Conservation (phyloP, 2,888 invertebrate genomes). For the Galerucella calmariensis region DNA sequence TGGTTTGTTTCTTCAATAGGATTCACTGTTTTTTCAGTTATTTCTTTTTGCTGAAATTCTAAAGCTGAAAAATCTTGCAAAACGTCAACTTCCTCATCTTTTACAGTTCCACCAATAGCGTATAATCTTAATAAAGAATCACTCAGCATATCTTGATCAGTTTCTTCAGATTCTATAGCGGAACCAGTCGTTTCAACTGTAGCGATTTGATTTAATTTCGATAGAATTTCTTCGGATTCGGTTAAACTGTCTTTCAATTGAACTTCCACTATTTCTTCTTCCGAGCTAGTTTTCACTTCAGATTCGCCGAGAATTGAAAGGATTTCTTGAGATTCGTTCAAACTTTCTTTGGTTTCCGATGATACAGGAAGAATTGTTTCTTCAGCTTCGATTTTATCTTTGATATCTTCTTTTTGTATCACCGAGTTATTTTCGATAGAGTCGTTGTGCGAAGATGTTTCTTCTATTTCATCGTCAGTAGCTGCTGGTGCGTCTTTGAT, state of each 20-base stretch:
- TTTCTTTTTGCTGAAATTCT: not conserved
- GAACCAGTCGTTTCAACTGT: not conserved
- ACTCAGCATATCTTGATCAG: slow-evolving; percentile 17
- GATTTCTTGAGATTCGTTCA: slow-evolving; percentile 37
- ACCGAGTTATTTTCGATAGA: not conserved
- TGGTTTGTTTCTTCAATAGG: not conserved
- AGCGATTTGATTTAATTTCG: slow-evolving; percentile 28
- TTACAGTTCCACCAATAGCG: slow-evolving; percentile 2
- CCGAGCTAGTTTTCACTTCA: slow-evolving; percentile 17
- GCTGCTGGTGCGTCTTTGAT: not conserved
- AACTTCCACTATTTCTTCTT: slow-evolving; percentile 8
- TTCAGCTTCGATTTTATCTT: not conserved
- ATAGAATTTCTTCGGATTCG: slow-evolving; percentile 37
- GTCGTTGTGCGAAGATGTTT: not conserved
- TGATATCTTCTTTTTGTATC: slow-evolving; percentile 8
- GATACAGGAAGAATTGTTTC: not conserved
- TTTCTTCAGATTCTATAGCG: slow-evolving; percentile 1
- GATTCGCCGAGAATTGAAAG: slow-evolving; percentile 26
- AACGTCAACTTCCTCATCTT: not conserved
- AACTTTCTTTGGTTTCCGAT: slow-evolving; percentile 27
- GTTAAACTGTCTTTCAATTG: slow-evolving; percentile 28
- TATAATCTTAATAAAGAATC: slow-evolving; percentile 17
- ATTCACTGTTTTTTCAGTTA: not conserved
- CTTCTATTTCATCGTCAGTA: not conserved
- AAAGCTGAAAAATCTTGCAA: not conserved